Evolutionary conservation across 2,797 vertebrate genomes (phyloP).

Genomic region (Sebastolobus alascanus): DNA sequence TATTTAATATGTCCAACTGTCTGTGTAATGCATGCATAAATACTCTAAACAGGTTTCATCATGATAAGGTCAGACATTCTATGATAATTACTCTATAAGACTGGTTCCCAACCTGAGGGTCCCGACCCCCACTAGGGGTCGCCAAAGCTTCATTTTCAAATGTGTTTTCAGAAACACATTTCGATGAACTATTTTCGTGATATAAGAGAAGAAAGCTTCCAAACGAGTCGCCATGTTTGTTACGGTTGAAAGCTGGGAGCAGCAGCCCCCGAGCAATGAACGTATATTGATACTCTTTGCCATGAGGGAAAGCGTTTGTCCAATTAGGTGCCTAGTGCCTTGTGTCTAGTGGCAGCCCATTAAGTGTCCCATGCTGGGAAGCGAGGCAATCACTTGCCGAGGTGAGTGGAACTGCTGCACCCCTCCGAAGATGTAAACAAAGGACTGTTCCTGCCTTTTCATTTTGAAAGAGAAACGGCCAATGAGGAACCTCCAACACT

Average conservation of each 20-base stretch:
- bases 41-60: not conserved
- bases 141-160: not conserved
- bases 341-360: not conserved
- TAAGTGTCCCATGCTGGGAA: not conserved
- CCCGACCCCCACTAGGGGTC: not conserved
- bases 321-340: not conserved
- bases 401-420: not conserved
- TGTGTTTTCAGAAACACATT: no score
- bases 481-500: no score
- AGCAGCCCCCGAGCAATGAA: no score
- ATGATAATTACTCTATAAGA: not conserved
- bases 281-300: no score
- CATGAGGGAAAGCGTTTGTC: no score
- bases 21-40: not conserved
- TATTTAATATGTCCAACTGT: not conserved
- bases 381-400: not conserved
- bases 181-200: no score
- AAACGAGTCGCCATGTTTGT: no score
- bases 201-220: no score
- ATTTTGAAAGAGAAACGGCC: not conserved
- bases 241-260: no score
- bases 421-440: not conserved
- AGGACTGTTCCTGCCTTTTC: not conserved
- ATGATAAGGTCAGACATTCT: not conserved
- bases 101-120: not conserved